Base-by-base conservation (phyloP, 2,113 vertebrate species). In the Barnardius zonarius region DNA sequence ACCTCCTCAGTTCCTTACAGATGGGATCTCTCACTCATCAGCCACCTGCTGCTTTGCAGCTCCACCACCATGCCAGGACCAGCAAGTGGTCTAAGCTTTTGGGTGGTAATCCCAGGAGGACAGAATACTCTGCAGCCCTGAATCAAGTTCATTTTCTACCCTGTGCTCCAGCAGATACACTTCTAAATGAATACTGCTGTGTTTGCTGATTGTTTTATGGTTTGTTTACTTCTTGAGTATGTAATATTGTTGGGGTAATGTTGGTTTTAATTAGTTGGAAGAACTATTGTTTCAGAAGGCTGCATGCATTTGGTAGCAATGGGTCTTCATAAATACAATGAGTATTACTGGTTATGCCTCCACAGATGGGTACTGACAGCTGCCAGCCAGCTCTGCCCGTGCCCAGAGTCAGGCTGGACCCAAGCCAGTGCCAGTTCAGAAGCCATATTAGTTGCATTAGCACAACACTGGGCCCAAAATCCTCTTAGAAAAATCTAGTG, bases 261-360 rank as follows among this genome's bases (percentile, higher is more conserved):
- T 90, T 94, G 83, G 17, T 95, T 97, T 72, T 95, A 91, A 96
- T 96, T 95, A 96, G 83, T 48, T 84, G 69, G 91, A 93, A 87
- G 81, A 92, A 78, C 51, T 76, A 95, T 95, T 97, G 83, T 96
- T 96, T 97, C 93, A 93, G 93, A 92, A 95, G 66, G 78, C 73
- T 87, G 77, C 88, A 75, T 61, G 48, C 73, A 54, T 93, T 94
- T 95, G 69, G 77, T 88, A 95, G 91, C 77, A 81, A 95, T 86
- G 52, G 43, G 48, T 84, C 91, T 88, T 88, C 72, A 61, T 31
- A 82, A 92, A 86, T 17, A 64, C 81, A 83, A 17, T 31, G 61
- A 68, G 52, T 82, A 51, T 68, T 93, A 39, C 4, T 86, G 89
- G 83, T 88, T 96, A 64, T 84, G 93, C 46, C 69, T 84, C 44